phyloP scores from a whole-genome alignment of 92 coral and sea anemone species.

The Palythoa heliodiscus region DNA sequence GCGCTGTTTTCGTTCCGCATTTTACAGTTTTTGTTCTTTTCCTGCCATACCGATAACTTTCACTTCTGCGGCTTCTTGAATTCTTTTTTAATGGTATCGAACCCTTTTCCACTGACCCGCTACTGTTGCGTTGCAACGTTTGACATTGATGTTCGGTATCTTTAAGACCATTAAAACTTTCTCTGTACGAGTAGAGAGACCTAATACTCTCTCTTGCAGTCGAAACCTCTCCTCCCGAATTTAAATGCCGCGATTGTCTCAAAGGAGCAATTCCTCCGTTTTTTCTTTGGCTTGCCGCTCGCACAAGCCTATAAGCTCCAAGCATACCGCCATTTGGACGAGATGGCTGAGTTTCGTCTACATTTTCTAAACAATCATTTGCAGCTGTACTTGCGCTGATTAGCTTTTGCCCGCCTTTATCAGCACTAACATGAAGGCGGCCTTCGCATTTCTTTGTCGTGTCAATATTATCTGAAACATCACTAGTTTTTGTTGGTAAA shows the following conservation, averaged over 20 bases:
- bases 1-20: background rate
- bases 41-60: constrained; percentile 1
- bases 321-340: constrained; percentile 8
- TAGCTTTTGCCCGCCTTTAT: background rate
- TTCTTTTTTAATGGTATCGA: background rate
- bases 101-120: background rate
- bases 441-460: background rate
- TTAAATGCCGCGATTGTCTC: constrained; percentile 20
- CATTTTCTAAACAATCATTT: background rate
- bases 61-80: constrained; percentile 6
- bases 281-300: constrained; percentile 32
- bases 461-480: background rate
- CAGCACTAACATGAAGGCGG: background rate
- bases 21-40: constrained; percentile 29
- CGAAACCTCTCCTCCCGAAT: background rate
- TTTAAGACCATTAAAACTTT: background rate
- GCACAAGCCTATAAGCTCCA: constrained; percentile 11
- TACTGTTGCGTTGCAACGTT: background rate
- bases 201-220: constrained; percentile 15
- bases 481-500: background rate
- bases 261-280: background rate
- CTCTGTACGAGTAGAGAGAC: constrained; percentile 23
- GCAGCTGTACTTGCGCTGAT: background rate
- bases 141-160: background rate
- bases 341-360: background rate